Percentiles rank a stretch among this genome's conserved stretches.
These are phyloP conservation scores for Drosophila aldrichi DNA, from an alignment of 2,888 invertebrate species.

Conservation along the genomic window DNA sequence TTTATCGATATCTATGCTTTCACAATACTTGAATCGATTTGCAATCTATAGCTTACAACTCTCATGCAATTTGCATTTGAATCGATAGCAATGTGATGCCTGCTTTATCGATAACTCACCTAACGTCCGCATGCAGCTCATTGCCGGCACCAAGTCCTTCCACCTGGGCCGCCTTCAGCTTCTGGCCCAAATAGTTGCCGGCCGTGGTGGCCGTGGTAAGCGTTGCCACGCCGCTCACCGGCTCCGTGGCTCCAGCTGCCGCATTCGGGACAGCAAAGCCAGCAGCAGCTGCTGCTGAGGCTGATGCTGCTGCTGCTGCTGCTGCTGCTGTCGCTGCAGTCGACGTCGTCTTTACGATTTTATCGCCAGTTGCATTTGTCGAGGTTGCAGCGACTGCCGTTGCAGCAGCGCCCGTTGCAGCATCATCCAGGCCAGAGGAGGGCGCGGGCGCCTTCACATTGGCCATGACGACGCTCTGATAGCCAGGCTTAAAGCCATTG, in stretches of 20 bases:
- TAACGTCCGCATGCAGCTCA: constrained; percentile 82
- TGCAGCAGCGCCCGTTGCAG: constrained; percentile 8
- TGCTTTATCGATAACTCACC: constrained; percentile 57
- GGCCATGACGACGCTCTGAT: constrained; percentile 68
- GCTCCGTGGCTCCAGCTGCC: constrained; percentile 17
- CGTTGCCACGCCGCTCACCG: constrained; percentile 53
- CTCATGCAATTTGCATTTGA: background rate
- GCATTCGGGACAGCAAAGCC: constrained; percentile 44
- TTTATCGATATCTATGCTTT: background rate
- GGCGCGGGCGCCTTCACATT: constrained; percentile 50
- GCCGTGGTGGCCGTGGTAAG: constrained; percentile 82
- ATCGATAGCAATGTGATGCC: background rate
- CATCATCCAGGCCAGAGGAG: constrained; percentile 25
- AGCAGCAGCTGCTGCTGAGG: background rate
- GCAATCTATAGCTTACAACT: too few species aligned
- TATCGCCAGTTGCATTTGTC: constrained; percentile 43
- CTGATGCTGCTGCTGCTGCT: background rate
- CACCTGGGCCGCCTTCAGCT: constrained; percentile 83
- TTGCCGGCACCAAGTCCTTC: constrained; percentile 82
- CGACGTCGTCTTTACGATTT: constrained; percentile 52
- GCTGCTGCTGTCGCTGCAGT: background rate
- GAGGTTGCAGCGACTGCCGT: constrained; percentile 22
- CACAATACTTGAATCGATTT: background rate
- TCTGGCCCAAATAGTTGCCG: constrained; percentile 83
- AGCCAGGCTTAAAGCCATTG: constrained; percentile 74